Conservation (phyloP, 2,888 invertebrate species). For the Aphrophora alni region DNA sequence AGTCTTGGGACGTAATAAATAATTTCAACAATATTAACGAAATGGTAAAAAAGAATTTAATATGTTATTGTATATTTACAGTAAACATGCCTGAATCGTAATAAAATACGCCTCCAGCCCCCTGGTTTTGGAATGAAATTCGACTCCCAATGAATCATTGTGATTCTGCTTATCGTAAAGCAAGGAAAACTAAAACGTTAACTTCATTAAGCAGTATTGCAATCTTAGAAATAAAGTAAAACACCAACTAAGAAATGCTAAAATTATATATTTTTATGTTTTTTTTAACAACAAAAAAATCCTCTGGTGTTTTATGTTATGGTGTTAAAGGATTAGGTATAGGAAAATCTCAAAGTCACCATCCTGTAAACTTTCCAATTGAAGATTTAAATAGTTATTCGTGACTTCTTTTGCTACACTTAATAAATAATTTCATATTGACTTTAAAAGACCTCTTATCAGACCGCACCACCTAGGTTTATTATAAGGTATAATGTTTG, state of each 20-base stretch:
- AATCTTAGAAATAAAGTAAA: background rate
- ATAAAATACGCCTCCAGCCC: background rate
- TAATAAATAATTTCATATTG: background rate
- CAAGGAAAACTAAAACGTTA: background rate
- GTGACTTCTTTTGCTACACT: background rate
- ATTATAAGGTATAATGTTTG: no score
- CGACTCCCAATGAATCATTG: background rate
- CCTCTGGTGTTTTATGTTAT: background rate
- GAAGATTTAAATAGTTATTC: background rate
- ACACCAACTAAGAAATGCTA: background rate
- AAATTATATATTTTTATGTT: background rate
- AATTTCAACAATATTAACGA: no score
- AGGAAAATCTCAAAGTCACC: background rate
- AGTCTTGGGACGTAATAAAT: no score
- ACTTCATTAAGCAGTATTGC: background rate
- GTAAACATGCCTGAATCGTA: background rate
- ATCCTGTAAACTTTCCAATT: background rate
- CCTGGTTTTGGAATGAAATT: background rate
- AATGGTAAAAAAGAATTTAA: background rate
- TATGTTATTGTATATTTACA: background rate
- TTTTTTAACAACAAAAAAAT: background rate
- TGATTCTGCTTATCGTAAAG: background rate
- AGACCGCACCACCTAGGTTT: no score
- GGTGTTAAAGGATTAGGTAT: background rate
- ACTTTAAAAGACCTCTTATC: background rate